Evolutionary conservation across 2,888 invertebrate species (phyloP).

Genomic region (Junonia oenone): DNA sequence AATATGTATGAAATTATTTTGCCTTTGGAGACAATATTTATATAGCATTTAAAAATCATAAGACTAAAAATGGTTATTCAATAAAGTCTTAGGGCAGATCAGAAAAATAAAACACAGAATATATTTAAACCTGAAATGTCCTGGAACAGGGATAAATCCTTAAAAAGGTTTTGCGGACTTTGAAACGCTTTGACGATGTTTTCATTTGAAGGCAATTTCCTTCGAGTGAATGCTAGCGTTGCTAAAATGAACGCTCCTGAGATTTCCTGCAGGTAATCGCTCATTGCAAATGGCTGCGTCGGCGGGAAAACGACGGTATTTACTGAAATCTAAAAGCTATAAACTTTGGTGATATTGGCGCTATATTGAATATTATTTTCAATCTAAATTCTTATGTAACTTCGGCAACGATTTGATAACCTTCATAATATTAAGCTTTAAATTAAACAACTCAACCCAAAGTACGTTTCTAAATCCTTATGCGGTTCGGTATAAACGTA

Average conservation of each 20-base stretch:
- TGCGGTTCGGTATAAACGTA: too few relatives aligned
- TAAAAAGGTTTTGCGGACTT: neutral
- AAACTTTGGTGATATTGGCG: neutral
- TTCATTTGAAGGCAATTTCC: neutral
- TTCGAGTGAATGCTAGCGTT: conserved; percentile 1
- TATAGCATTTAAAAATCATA: too few relatives aligned
- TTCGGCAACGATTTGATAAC: too few relatives aligned
- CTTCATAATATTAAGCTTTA: too few relatives aligned
- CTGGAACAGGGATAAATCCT: neutral
- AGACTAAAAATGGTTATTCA: too few relatives aligned
- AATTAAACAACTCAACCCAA: too few relatives aligned
- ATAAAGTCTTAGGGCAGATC: neutral
- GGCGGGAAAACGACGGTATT: neutral
- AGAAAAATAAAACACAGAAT: neutral
- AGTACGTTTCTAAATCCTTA: too few relatives aligned
- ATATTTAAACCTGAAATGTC: neutral
- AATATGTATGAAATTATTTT: too few relatives aligned
- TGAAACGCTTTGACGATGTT: neutral
- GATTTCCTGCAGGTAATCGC: conserved; percentile 11
- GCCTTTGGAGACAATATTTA: too few relatives aligned
- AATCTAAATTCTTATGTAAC: too few relatives aligned
- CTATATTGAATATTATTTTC: neutral
- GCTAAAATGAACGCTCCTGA: conserved; percentile 2
- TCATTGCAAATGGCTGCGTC: neutral
- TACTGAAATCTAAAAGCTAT: neutral